These are phyloP conservation scores for Apogon hyalosoma DNA, from an alignment of 2,797 vertebrate genomes.

Conservation along the genomic window DNA sequence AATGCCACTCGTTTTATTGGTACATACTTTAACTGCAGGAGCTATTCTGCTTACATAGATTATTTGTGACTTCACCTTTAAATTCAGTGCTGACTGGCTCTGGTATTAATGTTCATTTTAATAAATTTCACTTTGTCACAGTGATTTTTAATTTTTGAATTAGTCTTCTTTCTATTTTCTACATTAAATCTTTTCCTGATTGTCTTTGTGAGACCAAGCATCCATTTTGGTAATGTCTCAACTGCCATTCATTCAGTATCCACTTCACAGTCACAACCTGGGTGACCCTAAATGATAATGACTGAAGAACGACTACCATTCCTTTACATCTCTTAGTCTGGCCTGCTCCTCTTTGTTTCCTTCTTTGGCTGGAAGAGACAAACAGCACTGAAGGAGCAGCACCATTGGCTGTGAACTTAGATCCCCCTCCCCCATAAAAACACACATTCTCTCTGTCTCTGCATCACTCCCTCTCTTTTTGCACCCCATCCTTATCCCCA, in stretches of 20 bases:
- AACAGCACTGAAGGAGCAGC: constrained; percentile 46
- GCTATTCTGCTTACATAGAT: constrained; percentile 4
- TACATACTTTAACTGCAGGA: background rate
- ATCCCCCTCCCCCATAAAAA: constrained; percentile 52
- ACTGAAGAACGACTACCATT: constrained; percentile 35
- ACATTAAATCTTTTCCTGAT: too few relatives aligned
- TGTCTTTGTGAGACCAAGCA: too few relatives aligned
- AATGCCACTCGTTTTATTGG: background rate
- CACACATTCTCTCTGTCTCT: constrained; percentile 33
- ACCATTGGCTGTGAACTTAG: constrained; percentile 76
- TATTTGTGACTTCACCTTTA: constrained; percentile 1
- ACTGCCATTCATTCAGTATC: background rate
- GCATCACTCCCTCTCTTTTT: constrained; percentile 61
- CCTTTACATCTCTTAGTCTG: constrained; percentile 28
- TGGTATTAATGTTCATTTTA: background rate
- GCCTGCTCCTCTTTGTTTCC: constrained; percentile 65
- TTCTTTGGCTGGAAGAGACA: constrained; percentile 52
- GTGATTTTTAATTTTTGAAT: background rate
- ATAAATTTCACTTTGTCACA: too few relatives aligned
- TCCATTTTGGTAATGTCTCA: background rate
- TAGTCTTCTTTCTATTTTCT: too few relatives aligned
- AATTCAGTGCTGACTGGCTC: constrained; percentile 1
- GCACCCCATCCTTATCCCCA: constrained; percentile 72
- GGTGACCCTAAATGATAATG: constrained; percentile 11
- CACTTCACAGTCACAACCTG: background rate